These are phyloP conservation scores for Myotis lucifugus DNA, from an alignment of 2,113 vertebrate species.

Conservation along the genomic window DNA sequence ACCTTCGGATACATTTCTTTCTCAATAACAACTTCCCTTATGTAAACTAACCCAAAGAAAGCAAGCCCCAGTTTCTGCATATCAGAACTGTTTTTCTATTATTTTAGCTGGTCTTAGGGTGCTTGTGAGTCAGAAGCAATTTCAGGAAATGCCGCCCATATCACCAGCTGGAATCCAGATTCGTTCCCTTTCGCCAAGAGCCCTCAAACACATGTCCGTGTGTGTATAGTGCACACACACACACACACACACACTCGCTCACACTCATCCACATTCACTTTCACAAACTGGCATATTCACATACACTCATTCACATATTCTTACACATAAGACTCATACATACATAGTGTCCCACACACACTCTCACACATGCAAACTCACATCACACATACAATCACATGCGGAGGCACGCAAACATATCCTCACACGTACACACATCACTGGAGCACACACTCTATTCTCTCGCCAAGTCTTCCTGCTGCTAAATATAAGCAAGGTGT, in stretches of 20 bases:
- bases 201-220: background rate
- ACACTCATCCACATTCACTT: background rate
- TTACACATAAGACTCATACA: background rate
- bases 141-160: slow-evolving; percentile 5
- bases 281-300: background rate
- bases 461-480: background rate
- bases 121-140: slow-evolving; percentile 9
- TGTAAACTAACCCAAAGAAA: background rate
- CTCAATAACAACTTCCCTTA: background rate
- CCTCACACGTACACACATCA: background rate
- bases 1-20: background rate
- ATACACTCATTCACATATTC: background rate
- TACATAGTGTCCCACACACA: background rate
- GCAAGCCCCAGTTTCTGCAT: background rate
- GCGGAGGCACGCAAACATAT: background rate
- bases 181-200: background rate
- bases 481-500: background rate
- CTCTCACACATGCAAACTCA: background rate
- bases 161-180: slow-evolving; percentile 56
- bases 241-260: background rate
- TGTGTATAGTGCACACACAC: background rate
- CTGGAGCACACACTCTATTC: background rate
- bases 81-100: slow-evolving; percentile 48
- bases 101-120: slow-evolving; percentile 32
- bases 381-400: background rate